Evolutionary conservation across 2,797 vertebrate species (phyloP).

Genomic region (Catostomus latipinnis): DNA sequence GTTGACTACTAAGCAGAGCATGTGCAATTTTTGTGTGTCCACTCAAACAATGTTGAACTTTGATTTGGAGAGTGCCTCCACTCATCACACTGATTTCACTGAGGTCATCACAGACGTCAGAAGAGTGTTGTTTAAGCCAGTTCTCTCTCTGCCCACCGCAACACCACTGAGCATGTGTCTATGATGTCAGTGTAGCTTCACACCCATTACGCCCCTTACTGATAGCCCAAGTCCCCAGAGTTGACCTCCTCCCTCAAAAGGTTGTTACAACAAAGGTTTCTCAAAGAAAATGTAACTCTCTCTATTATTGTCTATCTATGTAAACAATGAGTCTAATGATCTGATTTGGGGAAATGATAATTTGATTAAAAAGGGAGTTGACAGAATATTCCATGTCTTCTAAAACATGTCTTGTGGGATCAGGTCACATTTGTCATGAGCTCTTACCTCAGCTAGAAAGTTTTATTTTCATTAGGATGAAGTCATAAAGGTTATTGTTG

Average conservation of each 20-base stretch:
- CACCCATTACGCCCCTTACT: conserved; percentile 34
- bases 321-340: conserved; percentile 71
- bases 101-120: conserved; percentile 69
- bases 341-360: conserved; percentile 65
- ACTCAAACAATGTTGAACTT: not conserved
- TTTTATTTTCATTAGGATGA: conserved; percentile 57
- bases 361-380: conserved; percentile 69
- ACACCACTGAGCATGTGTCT: conserved; percentile 26
- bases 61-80: conserved; percentile 43
- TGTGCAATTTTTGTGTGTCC: conserved; percentile 60
- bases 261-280: conserved; percentile 28
- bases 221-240: conserved; percentile 42
- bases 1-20: conserved; percentile 71
- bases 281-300: conserved; percentile 25
- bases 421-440: conserved; percentile 62
- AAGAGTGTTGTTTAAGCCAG: conserved; percentile 4
- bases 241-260: conserved; percentile 38
- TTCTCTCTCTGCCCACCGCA: conserved; percentile 40
- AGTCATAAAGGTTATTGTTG: conserved; percentile 38
- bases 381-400: conserved; percentile 51
- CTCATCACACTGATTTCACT: conserved; percentile 63
- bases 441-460: conserved; percentile 57
- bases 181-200: conserved; percentile 45
- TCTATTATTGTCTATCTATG: conserved; percentile 43
- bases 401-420: conserved; percentile 61